Evolutionary conservation across 2,113 vertebrate species (phyloP), one percentile per base, ranked within the genome.

Genomic region (Tylochromis polylepis): DNA sequence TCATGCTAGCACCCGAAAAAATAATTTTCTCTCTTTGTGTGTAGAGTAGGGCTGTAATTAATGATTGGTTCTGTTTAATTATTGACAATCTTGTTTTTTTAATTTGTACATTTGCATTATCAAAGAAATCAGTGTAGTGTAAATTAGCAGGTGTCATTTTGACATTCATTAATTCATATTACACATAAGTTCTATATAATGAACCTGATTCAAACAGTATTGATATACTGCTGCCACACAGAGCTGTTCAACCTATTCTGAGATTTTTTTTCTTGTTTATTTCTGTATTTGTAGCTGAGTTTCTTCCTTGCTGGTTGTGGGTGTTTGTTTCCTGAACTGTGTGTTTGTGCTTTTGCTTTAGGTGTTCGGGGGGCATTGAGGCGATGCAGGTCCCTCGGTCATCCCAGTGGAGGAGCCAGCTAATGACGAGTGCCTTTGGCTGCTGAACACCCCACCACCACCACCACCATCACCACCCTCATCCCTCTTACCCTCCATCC

Each of bases 391-490:
- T 96, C 96, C 96, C 95, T 95, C 93, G 77, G 95, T 95, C 96
- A 94, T 94, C 97, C 94, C 96, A 97, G 95, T 93, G 97, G 97
- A 97, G 97, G 97, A 97, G 97, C 96, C 96, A 97, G 96, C 96
- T 97, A 96, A 97, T 95, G 95, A 94, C 95, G 95, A 96, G 96
- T 95, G 95, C 96, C 95, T 96, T 96, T 87, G 70, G 88, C 91
- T 89, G 81, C 92, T 96, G 94, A 95, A 82, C 88, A 10, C 58
- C 85, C 67, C 49, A 5, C 31, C 51, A 5, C 27, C 58, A 22
- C 96, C 96, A 95, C 87, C 95, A 55, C 67, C 89, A 55, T 36
- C 90, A 57, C 96, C 96, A 96, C 88, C 96, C 72, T 22, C 85
- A 38, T 43, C 90, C 84, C 72, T 83, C 46, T 34, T 59, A 79